Evolutionary conservation across 2,797 vertebrate species (phyloP).

Genomic region (Gouania willdenowi): DNA sequence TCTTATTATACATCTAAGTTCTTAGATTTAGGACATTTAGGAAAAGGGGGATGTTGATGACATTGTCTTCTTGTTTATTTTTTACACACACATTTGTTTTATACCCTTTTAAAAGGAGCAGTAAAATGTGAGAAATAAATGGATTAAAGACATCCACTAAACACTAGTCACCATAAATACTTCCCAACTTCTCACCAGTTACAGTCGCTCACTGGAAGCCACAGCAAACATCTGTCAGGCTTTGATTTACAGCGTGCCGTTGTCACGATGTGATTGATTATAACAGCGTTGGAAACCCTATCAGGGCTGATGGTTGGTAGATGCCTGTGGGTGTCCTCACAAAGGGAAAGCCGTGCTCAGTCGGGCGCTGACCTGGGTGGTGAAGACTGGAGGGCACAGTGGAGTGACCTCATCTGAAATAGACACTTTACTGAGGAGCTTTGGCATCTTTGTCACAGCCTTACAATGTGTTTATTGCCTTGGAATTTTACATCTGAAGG

Average conservation of each 20-base stretch:
- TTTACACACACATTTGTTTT: too few species aligned
- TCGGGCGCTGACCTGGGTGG: slow-evolving; percentile 43
- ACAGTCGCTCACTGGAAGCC: slow-evolving; percentile 39
- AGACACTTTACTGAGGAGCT: not conserved
- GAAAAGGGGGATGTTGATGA: too few species aligned
- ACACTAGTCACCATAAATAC: slow-evolving; percentile 4
- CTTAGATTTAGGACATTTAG: too few species aligned
- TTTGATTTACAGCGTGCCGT: too few species aligned
- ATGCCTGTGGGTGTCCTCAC: not conserved
- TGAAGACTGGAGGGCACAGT: slow-evolving; percentile 1
- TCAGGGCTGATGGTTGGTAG: slow-evolving; percentile 1
- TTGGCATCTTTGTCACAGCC: not conserved
- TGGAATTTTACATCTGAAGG: too few species aligned
- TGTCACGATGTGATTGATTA: slow-evolving; percentile 46
- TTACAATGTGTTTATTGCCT: not conserved
- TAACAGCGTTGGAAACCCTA: slow-evolving; percentile 42
- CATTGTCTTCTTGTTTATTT: too few species aligned
- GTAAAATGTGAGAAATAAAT: not conserved
- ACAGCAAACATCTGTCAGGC: slow-evolving; percentile 6
- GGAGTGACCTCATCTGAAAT: slow-evolving; percentile 21
- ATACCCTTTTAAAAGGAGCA: not conserved
- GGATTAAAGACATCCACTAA: too few species aligned
- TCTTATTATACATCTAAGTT: too few species aligned
- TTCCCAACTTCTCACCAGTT: not conserved
- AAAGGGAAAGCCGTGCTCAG: slow-evolving; percentile 7